Evolutionary conservation across 37 sponge, comb jelly and placozoan genomes (phyloP).

Genomic region (Mnemiopsis leidyi): DNA sequence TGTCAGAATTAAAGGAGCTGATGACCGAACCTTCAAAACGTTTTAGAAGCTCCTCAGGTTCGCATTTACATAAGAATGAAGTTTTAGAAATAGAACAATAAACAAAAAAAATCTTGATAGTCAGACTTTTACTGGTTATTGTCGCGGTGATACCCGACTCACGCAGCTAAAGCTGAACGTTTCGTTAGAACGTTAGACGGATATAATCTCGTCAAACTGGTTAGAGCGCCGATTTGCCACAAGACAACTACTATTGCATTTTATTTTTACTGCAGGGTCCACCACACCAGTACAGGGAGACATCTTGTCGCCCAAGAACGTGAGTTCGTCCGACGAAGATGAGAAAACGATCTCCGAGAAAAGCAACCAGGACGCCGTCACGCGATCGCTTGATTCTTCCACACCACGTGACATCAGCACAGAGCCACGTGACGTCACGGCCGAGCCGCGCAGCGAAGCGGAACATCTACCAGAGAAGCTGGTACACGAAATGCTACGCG

Average conservation of each 20-base stretch:
- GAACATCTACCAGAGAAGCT: not conserved
- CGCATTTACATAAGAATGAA: too few relatives aligned
- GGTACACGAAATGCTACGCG: not conserved
- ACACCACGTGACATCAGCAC: not conserved
- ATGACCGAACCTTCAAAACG: conserved; percentile 37
- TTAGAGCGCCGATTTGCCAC: too few relatives aligned
- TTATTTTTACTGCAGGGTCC: conserved; percentile 7
- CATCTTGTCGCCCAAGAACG: not conserved
- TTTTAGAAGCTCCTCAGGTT: conserved; percentile 9
- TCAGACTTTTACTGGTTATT: too few relatives aligned
- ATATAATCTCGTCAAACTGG: too few relatives aligned
- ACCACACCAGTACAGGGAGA: conserved; percentile 39
- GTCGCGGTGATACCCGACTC: too few relatives aligned
- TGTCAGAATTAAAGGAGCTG: conserved; percentile 46
- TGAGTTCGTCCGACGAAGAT: not conserved
- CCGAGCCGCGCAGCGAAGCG: not conserved
- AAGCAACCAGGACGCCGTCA: not conserved
- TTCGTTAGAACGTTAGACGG: too few relatives aligned
- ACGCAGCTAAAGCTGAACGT: too few relatives aligned
- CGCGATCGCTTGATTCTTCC: not conserved
- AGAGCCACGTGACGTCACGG: not conserved
- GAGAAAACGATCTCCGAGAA: not conserved
- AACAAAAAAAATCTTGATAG: not conserved
- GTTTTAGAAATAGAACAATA: not conserved
- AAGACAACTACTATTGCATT: too few relatives aligned